Evolutionary conservation across 2,888 invertebrate genomes (phyloP), one percentile per base, ranked within the genome.

Genomic region (Epiblema foenella): DNA sequence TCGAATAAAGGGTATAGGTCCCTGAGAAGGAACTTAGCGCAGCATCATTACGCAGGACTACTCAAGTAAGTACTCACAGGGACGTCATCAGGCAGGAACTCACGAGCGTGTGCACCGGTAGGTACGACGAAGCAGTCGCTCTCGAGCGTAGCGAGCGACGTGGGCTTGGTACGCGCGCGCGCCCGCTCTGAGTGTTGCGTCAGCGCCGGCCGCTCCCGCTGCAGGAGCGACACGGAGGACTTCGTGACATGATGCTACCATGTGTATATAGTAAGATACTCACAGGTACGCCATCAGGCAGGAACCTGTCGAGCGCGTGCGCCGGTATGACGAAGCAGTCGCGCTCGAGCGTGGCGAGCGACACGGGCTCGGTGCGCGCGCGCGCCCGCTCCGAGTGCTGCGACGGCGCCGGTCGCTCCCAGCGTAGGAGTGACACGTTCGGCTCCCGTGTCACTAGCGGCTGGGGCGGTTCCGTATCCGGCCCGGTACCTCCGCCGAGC

Each of bases 261-360:
- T n/a, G n/a, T n/a, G n/a, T n/a, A n/a, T n/a, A n/a, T n/a, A 46
- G 39, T 39, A 33, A 0, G 29, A 4, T 63, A 83, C 87, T 81
- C 78, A 98, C 97, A 89, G 97, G 97, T 75, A 98, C 97, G 81
- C 98, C 98, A 77, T 97, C 97, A 75, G 98, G 98, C 81, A 98
- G 94, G 91, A 98, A 98, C 79, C 98, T 94, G 86, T 97, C 96
- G 80, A 98, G 94, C 85, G 97, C 97, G 80, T 98, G 97, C 63
- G 98, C 96, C 9, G 98, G 98, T 88, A 98, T 98, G 86, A 98
- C 98, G 92, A 98, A 98, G 90, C 98, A 98, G 93, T 98, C 98
- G 82, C 97, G 95, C 90, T 98, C 97, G 81, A 98, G 94, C 62
- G 96, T 97, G 62, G 97, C 96, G 80, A 98, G 93, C 5, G 97